Evolutionary conservation across 2,888 invertebrate genomes (phyloP).

Genomic region (Stenodera caucasica): DNA sequence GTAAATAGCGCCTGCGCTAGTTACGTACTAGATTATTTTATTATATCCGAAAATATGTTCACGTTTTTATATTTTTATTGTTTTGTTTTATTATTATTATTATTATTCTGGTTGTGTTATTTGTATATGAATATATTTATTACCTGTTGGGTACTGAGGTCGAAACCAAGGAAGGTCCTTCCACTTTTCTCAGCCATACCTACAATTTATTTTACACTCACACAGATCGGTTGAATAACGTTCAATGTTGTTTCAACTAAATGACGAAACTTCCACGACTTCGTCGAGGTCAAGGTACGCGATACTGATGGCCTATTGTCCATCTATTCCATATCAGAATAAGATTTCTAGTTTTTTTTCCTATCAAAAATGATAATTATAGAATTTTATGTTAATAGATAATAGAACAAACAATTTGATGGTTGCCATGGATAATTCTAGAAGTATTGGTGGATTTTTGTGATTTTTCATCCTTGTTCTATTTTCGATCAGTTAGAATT

Average conservation of each 20-base stretch:
- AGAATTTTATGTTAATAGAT: neutral
- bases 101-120: conserved; percentile 1
- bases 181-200: conserved; percentile 21
- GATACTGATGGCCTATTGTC: conserved; percentile 14
- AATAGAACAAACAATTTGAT: too few species aligned
- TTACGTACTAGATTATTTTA: too few species aligned
- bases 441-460: conserved; percentile 4
- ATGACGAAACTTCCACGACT: conserved; percentile 13
- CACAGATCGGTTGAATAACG: neutral
- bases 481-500: too few species aligned
- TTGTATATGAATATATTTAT: too few species aligned
- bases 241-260: neutral
- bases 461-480: neutral
- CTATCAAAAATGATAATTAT: neutral
- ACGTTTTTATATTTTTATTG: neutral
- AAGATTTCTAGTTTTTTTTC: conserved; percentile 2
- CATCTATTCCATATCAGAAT: neutral
- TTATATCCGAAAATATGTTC: neutral
- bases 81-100: neutral
- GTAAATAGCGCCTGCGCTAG: neutral
- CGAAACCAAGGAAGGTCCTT: conserved; percentile 74
- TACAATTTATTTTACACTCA: neutral
- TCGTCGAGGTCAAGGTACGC: conserved; percentile 39
- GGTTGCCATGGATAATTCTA: too few species aligned
- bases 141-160: conserved; percentile 88